Evolutionary conservation across 2,888 invertebrate species (phyloP).

Genomic region (Tinea pellionella): DNA sequence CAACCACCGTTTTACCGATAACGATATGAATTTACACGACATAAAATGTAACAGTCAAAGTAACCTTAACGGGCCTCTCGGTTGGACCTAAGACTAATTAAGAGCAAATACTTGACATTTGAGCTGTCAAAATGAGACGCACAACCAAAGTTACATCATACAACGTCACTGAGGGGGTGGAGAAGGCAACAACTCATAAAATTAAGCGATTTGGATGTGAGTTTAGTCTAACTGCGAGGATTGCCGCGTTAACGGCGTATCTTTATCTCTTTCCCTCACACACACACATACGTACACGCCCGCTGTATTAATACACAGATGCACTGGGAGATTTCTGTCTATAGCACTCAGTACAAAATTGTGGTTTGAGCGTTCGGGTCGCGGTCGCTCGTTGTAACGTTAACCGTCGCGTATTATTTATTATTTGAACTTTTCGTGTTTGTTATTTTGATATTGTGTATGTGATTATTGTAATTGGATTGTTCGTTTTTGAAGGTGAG

Average conservation of each 20-base stretch:
- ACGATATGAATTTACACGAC: no score
- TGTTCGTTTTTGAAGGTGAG: not conserved
- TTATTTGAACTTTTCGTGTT: not conserved
- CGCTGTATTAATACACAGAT: not conserved
- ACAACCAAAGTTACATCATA: slow-evolving; percentile 38
- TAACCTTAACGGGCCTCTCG: no score
- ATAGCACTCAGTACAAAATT: not conserved
- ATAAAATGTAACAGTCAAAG: no score
- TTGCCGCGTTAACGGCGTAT: slow-evolving; percentile 57
- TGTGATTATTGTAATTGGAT: not conserved
- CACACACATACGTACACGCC: not conserved
- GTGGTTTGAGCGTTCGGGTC: not conserved
- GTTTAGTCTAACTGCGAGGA: slow-evolving; percentile 68
- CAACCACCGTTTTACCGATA: no score
- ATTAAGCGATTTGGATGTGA: slow-evolving; percentile 71
- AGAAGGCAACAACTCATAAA: slow-evolving; percentile 72
- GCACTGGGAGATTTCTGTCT: not conserved
- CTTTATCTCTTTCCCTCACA: slow-evolving; percentile 33
- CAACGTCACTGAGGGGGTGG: slow-evolving; percentile 55
- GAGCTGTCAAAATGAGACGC: not conserved
- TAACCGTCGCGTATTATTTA: not conserved
- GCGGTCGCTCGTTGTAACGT: not conserved
- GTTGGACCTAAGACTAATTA: no score
- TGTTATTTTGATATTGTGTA: not conserved
- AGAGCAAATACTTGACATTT: no score